A percentile compares a stretch with the other conserved stretches of the same genome.
Evolutionary conservation across 2,797 vertebrate genomes (phyloP).

Genomic region (Neopelma chrysocephalum): DNA sequence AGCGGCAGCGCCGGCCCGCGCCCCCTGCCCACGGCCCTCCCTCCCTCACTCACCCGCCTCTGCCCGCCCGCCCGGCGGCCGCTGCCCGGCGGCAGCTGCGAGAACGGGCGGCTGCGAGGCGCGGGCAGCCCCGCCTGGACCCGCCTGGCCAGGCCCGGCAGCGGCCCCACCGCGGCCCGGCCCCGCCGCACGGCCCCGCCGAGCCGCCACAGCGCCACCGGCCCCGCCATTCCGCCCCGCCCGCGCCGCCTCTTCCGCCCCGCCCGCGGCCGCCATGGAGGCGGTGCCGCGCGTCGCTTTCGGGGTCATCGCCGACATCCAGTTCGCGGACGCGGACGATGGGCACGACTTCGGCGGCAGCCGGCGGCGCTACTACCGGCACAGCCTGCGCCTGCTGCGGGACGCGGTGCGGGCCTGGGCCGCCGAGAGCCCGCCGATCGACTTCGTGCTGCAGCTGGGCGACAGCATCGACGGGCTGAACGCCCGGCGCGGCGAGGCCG

Average conservation of each 20-base stretch:
- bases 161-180: not conserved
- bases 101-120: not conserved
- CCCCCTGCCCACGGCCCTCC: not conserved
- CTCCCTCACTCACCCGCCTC: not conserved
- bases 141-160: not conserved
- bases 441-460: constrained; percentile 90
- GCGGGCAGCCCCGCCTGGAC: not conserved
- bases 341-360: constrained; percentile 79
- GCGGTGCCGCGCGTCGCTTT: constrained; percentile 80
- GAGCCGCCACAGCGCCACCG: not conserved
- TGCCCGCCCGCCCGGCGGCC: not conserved
- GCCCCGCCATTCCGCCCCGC: not conserved
- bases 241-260: not conserved
- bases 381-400: constrained; percentile 79
- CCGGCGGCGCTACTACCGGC: constrained; percentile 84
- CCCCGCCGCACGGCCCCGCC: too few relatives aligned
- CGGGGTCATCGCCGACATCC: constrained; percentile 89
- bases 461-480: constrained; percentile 92
- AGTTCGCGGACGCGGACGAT: constrained; percentile 89
- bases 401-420: constrained; percentile 80
- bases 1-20: not conserved
- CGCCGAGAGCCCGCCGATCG: constrained; percentile 50
- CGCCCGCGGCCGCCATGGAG: not conserved
- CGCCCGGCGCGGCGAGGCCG: constrained; percentile 70
- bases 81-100: not conserved